Evolutionary conservation across 2,888 invertebrate species (phyloP), one percentile per base, ranked within the genome.

Genomic region (Creontiades dilutus): DNA sequence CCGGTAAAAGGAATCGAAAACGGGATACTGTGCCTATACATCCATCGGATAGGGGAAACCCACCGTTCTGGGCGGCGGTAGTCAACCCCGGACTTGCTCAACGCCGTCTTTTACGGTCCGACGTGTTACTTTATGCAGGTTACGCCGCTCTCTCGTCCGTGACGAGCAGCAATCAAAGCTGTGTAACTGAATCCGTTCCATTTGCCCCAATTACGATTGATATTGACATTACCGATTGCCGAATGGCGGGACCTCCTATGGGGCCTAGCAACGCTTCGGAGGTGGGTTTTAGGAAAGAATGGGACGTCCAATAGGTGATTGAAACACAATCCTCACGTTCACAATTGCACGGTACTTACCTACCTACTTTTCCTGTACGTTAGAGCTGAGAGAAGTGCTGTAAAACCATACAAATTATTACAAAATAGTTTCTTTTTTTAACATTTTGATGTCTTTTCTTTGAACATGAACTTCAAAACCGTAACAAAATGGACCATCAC

Each of bases 111-210:
- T 85, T 19, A 68, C 85, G 86, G 68, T 85, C 57, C 47, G 61
- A 57, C 61, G 61, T 86, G n/a, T 76, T 76, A 86, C 75, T 86
- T 76, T 75, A 86, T 86, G 48, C 86, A 75, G 86, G 86, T 86
- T 86, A 48, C 86, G 14, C 14, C 28, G 61, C 14, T 19, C 48
- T 48, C 4, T 14, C 47, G 76, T 14, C 86, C 86, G 86, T 86
- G 76, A 76, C 76, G 55, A n/a, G 16, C 16, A 48, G 86, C 86
- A 86, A 86, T 86, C 86, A 75, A 68, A 76, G 47, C 86, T 86
- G 86, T 86, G 86, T 76, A 86, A 86, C 76, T 86, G 75, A 86
- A 86, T 86, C 86, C 86, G 86, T 86, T 86, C 86, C 86, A 86
- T 86, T 76, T 61, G 85, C 61, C 46, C 82, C 82, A 82, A 82